These are phyloP conservation scores for Melanostoma scalare DNA, from an alignment of 2,888 invertebrate genomes.

Conservation along the genomic window DNA sequence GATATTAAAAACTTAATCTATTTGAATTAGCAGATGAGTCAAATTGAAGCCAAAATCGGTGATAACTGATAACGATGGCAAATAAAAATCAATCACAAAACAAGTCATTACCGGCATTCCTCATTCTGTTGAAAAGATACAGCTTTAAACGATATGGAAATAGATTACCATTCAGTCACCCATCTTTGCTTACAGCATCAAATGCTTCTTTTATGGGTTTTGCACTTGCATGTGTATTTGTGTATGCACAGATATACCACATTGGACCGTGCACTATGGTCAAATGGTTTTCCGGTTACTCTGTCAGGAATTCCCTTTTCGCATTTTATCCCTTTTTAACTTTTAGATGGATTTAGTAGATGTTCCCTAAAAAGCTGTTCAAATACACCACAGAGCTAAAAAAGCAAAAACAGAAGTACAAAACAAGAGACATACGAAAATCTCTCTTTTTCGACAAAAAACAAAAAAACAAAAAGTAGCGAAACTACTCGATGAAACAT, in stretches of 20 bases:
- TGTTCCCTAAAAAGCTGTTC: slow-evolving; percentile 33
- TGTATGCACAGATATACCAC: neutral
- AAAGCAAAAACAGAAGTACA: slow-evolving; percentile 9
- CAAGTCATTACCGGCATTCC: slow-evolving; percentile 18
- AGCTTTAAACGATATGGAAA: slow-evolving; percentile 41
- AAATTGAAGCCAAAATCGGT: slow-evolving; percentile 32
- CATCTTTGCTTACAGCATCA: slow-evolving; percentile 14
- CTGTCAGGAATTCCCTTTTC: slow-evolving; percentile 20
- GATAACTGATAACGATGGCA: slow-evolving; percentile 43
- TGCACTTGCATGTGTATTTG: neutral
- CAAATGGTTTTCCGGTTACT: slow-evolving; percentile 48
- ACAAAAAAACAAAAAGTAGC: neutral
- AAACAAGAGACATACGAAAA: slow-evolving; percentile 19
- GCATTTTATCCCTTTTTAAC: slow-evolving; percentile 41
- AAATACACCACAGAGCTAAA: slow-evolving; percentile 30
- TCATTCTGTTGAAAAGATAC: slow-evolving; percentile 22
- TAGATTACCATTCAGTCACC: slow-evolving; percentile 33
- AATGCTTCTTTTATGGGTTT: slow-evolving; percentile 43
- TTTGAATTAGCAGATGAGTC: slow-evolving; percentile 1
- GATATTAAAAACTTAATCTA: too few species aligned
- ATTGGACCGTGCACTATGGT: slow-evolving; percentile 15
- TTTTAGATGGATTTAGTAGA: slow-evolving; percentile 41
- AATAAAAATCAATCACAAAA: slow-evolving; percentile 46
- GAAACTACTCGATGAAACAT: slow-evolving; percentile 21
- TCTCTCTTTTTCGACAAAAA: slow-evolving; percentile 1